Percentiles rank a stretch among this genome's conserved stretches.
These are phyloP conservation scores for Diplosoma virens DNA, from an alignment of 23 tunicate species.

Conservation along the genomic window DNA sequence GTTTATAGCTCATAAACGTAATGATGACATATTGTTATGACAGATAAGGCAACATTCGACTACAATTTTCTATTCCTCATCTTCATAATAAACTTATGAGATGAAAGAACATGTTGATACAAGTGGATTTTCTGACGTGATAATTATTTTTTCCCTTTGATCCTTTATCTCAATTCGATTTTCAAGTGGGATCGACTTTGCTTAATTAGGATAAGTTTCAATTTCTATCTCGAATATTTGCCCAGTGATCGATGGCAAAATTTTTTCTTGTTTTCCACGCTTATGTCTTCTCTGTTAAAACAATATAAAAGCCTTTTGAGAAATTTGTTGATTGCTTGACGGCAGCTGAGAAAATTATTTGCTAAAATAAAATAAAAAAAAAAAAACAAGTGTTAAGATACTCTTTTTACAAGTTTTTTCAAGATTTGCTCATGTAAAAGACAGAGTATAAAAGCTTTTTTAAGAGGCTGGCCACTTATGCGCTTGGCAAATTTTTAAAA, in stretches of 20 bases:
- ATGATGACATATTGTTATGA: neutral
- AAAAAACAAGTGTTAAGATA: too few species aligned
- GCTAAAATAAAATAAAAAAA: too few species aligned
- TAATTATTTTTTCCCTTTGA: neutral
- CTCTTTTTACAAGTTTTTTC: too few species aligned
- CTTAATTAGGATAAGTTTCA: too few species aligned
- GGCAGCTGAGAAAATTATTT: slow-evolving; percentile 22
- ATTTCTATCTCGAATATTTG: too few species aligned
- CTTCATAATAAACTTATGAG: neutral
- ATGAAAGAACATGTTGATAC: neutral
- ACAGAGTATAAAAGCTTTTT: too few species aligned
- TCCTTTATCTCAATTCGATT: neutral
- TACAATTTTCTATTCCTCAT: neutral
- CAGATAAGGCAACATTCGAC: neutral
- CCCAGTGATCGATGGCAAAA: too few species aligned
- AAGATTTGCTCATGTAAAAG: too few species aligned
- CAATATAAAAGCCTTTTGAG: neutral
- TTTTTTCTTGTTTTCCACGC: too few species aligned
- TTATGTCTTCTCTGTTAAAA: too few species aligned
- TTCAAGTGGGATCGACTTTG: too few species aligned
- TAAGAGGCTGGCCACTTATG: too few species aligned
- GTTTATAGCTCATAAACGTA: neutral
- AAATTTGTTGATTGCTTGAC: neutral
- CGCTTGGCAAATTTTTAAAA: neutral
- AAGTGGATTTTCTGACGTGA: neutral